These are phyloP conservation scores for Theonella swinhoei DNA, from an alignment of 37 sponge, comb jelly and placozoan genomes.

Conservation along the genomic window DNA sequence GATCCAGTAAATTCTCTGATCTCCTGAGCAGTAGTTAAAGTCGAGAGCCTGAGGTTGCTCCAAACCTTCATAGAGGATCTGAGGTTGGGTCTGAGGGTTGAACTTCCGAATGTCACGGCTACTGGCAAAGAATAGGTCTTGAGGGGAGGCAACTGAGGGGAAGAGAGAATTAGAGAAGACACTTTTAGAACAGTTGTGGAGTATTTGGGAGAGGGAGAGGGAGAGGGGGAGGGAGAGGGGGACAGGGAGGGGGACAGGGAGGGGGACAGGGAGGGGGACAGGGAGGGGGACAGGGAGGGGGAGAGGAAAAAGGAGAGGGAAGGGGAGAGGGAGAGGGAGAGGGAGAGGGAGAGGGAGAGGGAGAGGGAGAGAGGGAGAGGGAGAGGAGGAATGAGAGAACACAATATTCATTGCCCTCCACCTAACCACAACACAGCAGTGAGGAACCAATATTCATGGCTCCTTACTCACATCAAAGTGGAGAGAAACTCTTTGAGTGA, in stretches of 20 bases:
- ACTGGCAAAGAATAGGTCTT: background rate
- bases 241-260: background rate
- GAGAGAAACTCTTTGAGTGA: no score
- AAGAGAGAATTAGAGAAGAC: background rate
- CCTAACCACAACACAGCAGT: no score
- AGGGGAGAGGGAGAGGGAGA: background rate
- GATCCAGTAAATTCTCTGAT: conserved; percentile 24
- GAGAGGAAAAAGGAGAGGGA: background rate
- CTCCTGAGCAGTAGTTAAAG: conserved; percentile 15
- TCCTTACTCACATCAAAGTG: no score
- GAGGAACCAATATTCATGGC: no score
- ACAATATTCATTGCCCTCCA: background rate
- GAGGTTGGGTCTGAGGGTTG: background rate
- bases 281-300: background rate
- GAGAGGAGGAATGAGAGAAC: background rate
- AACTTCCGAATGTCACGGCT: background rate
- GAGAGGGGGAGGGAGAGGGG: conserved; percentile 1
- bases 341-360: background rate
- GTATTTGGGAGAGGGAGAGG: background rate
- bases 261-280: conserved; percentile 14
- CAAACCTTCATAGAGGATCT: background rate
- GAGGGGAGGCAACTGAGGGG: background rate
- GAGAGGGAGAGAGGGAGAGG: background rate
- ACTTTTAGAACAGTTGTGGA: conserved; percentile 34
- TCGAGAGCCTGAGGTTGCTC: conserved; percentile 4